Evolutionary conservation across 2,797 vertebrate genomes (phyloP).

Genomic region (Chloroceryle inda): DNA sequence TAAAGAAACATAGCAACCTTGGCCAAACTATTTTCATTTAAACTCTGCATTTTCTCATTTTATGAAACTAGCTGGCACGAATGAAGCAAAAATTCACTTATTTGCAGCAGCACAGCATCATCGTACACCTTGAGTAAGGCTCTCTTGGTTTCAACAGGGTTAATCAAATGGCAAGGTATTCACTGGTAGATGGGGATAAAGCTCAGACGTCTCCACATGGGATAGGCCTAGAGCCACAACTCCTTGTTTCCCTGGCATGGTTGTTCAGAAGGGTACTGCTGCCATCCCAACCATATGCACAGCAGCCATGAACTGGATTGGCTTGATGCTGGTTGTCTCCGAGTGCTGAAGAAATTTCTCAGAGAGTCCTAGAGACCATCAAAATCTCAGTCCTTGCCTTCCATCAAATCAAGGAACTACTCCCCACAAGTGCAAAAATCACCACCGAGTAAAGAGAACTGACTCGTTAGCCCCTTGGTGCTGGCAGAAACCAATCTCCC

Average conservation of each 20-base stretch:
- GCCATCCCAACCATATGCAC: too few relatives aligned
- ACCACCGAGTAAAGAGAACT: not conserved
- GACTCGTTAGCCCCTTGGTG: not conserved
- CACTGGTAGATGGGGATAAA: not conserved
- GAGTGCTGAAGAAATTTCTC: too few relatives aligned
- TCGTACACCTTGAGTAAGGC: not conserved
- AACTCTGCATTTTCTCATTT: not conserved
- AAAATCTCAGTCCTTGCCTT: too few relatives aligned
- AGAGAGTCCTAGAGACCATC: too few relatives aligned
- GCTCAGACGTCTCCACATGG: not conserved
- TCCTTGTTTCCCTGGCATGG: not conserved
- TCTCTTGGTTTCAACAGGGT: not conserved
- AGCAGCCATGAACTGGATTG: too few relatives aligned
- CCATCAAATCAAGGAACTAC: too few relatives aligned
- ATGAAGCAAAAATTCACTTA: not conserved
- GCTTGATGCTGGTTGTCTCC: too few relatives aligned
- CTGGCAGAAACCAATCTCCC: not conserved
- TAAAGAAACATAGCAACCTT: not conserved
- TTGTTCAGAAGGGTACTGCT: too few relatives aligned
- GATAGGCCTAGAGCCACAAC: not conserved
- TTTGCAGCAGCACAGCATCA: not conserved
- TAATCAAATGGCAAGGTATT: not conserved
- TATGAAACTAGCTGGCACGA: not conserved
- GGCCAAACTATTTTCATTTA: not conserved
- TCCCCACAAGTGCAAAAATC: too few relatives aligned